phyloP scores from a whole-genome alignment of 2,797 vertebrate genomes.

The Menidia menidia region DNA sequence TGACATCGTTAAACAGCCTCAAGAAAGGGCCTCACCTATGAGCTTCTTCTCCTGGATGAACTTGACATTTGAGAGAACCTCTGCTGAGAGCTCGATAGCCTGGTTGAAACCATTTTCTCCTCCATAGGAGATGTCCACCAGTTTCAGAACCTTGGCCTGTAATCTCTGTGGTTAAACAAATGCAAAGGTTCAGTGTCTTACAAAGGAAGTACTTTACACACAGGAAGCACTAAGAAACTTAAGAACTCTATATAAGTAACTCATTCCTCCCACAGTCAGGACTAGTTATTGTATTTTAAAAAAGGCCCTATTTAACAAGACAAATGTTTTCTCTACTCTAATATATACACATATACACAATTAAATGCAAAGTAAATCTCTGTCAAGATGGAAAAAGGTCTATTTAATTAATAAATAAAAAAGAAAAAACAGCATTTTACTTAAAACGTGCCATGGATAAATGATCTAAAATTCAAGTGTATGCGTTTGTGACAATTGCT shows the following conservation, averaged over 20 bases:
- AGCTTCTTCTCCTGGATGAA: conserved; percentile 99
- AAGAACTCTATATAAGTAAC: too few relatives aligned
- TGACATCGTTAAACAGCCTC: background rate
- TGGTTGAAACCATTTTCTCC: conserved; percentile 99
- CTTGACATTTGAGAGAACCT: conserved; percentile 99
- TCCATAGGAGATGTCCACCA: conserved; percentile 99
- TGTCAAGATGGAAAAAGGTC: too few relatives aligned
- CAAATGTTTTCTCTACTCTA: too few relatives aligned
- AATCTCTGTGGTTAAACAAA: conserved; percentile 83
- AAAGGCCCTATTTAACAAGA: too few relatives aligned
- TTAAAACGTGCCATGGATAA: background rate
- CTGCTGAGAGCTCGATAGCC: conserved; percentile 98
- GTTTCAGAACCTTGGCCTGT: conserved; percentile 98
- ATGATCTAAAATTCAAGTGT: background rate
- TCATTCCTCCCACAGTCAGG: too few relatives aligned
- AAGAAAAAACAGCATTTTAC: too few relatives aligned
- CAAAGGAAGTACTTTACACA: too few relatives aligned
- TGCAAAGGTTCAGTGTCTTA: background rate
- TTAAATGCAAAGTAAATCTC: too few relatives aligned
- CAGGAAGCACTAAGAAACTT: too few relatives aligned
- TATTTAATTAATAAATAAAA: too few relatives aligned
- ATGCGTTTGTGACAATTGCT: background rate
- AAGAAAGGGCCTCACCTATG: conserved; percentile 84
- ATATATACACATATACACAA: too few relatives aligned
- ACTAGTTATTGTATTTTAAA: too few relatives aligned